A percentile compares a stretch with the other conserved stretches of the same genome.
These are phyloP conservation scores for Syrrhaptes paradoxus DNA, from an alignment of 2,113 vertebrate genomes.

Conservation along the genomic window DNA sequence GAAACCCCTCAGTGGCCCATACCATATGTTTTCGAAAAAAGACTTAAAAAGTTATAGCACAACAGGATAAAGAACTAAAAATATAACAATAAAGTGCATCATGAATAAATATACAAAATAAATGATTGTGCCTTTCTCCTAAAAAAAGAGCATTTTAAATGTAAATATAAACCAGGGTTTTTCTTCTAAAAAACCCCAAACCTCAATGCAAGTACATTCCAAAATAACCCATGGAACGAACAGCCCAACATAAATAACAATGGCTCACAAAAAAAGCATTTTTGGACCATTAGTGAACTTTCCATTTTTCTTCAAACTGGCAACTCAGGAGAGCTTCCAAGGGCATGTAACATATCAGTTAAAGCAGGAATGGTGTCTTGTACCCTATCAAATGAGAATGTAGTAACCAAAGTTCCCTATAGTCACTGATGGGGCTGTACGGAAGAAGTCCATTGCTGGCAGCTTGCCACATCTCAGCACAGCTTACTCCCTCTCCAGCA, in stretches of 20 bases:
- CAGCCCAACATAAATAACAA: background rate
- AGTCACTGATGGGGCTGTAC: background rate
- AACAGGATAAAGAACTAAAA: background rate
- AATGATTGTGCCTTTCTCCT: background rate
- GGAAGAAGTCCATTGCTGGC: background rate
- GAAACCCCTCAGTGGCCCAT: background rate
- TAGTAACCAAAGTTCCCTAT: background rate
- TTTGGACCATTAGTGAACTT: slow-evolving; percentile 11
- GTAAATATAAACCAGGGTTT: background rate
- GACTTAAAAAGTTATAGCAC: background rate
- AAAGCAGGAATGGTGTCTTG: background rate
- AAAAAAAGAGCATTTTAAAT: background rate
- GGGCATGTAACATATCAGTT: background rate
- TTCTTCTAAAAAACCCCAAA: slow-evolving; percentile 42
- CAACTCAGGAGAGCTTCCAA: slow-evolving; percentile 18
- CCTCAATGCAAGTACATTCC: background rate
- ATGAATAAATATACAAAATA: background rate
- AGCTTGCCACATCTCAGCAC: background rate
- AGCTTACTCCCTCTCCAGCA: background rate
- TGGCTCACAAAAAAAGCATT: slow-evolving; percentile 15
- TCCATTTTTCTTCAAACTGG: slow-evolving; percentile 29
- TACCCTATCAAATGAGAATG: background rate
- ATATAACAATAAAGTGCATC: background rate
- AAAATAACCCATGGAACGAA: slow-evolving; percentile 4
- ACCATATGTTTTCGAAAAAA: background rate